Conservation (phyloP, 2,888 invertebrate species). For the Cheilosia soror region DNA sequence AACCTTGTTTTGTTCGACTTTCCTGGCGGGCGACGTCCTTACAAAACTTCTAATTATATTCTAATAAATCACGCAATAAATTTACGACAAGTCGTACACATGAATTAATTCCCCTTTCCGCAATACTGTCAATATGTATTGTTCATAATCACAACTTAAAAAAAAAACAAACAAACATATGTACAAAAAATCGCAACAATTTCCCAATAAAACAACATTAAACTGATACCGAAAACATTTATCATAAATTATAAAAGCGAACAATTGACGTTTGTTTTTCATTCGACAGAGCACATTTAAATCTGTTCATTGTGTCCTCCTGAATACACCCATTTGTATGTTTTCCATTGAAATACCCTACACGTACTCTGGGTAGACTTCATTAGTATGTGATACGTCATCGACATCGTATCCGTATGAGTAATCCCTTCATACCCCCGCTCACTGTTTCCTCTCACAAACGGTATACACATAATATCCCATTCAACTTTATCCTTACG, state of each 20-base stretch:
- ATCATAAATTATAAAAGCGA: slow-evolving; percentile 61
- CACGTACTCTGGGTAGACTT: slow-evolving; percentile 44
- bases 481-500: slow-evolving; percentile 42
- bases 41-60: too few relatives aligned
- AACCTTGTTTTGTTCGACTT: too few relatives aligned
- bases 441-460: not conserved
- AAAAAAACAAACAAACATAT: not conserved
- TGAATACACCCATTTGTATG: slow-evolving; percentile 34
- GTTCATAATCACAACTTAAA: too few relatives aligned
- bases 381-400: slow-evolving; percentile 71
- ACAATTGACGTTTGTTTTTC: slow-evolving; percentile 64
- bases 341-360: slow-evolving; percentile 19
- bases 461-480: not conserved
- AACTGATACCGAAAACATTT: slow-evolving; percentile 54
- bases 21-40: too few relatives aligned
- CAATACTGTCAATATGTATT: too few relatives aligned
- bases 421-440: not conserved
- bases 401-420: too few relatives aligned
- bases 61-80: too few relatives aligned
- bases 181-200: slow-evolving; percentile 37
- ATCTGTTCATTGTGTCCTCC: slow-evolving; percentile 53
- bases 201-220: slow-evolving; percentile 41
- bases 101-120: too few relatives aligned
- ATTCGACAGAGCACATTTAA: slow-evolving; percentile 46
- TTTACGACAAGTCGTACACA: too few relatives aligned